These are phyloP conservation scores for Patella depressa DNA, from an alignment of 2,888 invertebrate genomes.

Conservation along the genomic window DNA sequence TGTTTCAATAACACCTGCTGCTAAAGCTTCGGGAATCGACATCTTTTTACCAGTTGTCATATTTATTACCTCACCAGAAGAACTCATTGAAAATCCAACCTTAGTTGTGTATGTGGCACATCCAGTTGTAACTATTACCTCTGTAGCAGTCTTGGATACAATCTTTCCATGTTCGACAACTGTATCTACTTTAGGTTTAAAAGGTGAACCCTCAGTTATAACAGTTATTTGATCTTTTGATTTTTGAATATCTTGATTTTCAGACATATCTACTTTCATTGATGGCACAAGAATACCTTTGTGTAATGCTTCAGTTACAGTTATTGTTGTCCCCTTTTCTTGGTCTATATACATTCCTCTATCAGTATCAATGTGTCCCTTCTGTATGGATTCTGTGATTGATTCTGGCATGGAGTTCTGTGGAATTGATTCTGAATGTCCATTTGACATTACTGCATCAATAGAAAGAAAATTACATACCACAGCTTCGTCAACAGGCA, in stretches of 20 bases:
- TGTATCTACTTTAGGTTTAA: constrained; percentile 45
- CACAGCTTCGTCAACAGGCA: constrained; percentile 88
- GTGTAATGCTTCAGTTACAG: constrained; percentile 73
- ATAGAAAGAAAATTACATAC: constrained; percentile 78
- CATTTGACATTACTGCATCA: constrained; percentile 26
- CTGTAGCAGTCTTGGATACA: constrained; percentile 54
- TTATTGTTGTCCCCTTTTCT: constrained; percentile 41
- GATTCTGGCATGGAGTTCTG: constrained; percentile 38
- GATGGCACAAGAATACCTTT: constrained; percentile 72
- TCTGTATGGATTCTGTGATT: constrained; percentile 51
- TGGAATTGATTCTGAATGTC: constrained; percentile 19
- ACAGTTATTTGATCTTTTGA: neutral
- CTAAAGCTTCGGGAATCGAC: constrained; percentile 84
- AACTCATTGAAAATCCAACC: constrained; percentile 57
- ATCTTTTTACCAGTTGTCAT: constrained; percentile 83
- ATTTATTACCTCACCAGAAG: constrained; percentile 87
- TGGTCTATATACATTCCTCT: constrained; percentile 51
- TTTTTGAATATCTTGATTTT: constrained; percentile 18
- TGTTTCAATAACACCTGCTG: constrained; percentile 84
- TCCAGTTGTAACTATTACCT: constrained; percentile 49
- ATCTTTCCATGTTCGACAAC: constrained; percentile 47
- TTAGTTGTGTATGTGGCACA: constrained; percentile 52
- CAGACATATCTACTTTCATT: constrained; percentile 30
- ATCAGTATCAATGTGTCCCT: constrained; percentile 46
- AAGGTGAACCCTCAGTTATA: constrained; percentile 49